Conservation (phyloP, 2,888 invertebrate genomes). For the Margaritifera margaritifera region DNA sequence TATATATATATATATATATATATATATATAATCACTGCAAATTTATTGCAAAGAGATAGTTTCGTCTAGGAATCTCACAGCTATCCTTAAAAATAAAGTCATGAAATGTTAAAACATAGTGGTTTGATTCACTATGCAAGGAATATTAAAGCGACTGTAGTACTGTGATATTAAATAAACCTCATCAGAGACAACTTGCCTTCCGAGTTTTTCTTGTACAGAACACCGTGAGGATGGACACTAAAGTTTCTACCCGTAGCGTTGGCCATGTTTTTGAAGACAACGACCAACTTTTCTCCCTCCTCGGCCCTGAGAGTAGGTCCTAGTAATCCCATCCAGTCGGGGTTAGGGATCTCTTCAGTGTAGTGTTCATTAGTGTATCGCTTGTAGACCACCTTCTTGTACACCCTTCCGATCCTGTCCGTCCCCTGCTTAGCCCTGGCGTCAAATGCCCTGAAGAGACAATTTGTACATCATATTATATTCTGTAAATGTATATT, state of each 20-base stretch:
- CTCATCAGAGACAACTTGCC: slow-evolving; percentile 21
- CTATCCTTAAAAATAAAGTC: no score
- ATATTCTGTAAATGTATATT: no score
- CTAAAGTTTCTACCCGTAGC: slow-evolving; percentile 22
- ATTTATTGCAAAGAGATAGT: no score
- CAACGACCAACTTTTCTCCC: slow-evolving; percentile 35
- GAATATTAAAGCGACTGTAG: no score
- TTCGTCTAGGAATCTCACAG: no score
- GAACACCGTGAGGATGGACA: slow-evolving; percentile 47
- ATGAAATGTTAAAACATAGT: no score
- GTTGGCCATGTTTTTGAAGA: slow-evolving; percentile 37
- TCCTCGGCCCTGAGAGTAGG: slow-evolving; percentile 38
- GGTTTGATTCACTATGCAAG: no score
- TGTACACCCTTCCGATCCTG: slow-evolving; percentile 39
- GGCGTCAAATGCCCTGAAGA: slow-evolving; percentile 10
- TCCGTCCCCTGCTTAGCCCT: slow-evolving; percentile 10
- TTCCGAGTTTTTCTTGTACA: slow-evolving; percentile 41
- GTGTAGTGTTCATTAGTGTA: slow-evolving; percentile 33
- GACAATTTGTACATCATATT: background rate
- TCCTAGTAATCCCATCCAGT: slow-evolving; percentile 39
- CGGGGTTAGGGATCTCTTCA: slow-evolving; percentile 15
- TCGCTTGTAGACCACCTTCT: slow-evolving; percentile 33
- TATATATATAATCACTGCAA: no score
- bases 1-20: no score
- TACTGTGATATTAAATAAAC: no score